Evolutionary conservation across 2,888 invertebrate species (phyloP).

Genomic region (Thelaira solivaga): DNA sequence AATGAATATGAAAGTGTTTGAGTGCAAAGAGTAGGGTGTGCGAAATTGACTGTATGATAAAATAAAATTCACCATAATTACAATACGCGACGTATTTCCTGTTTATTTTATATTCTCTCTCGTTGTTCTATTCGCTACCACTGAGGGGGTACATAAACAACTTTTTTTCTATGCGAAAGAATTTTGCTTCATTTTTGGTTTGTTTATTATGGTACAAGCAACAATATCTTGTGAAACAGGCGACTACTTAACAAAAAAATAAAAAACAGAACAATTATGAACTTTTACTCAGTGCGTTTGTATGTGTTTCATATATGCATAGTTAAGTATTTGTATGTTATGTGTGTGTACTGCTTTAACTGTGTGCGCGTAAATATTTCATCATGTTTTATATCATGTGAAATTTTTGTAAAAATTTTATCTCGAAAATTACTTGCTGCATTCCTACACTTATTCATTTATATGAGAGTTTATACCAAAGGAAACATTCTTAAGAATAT

Average conservation of each 20-base stretch:
- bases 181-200: not conserved
- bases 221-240: constrained; percentile 21
- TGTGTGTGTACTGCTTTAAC: no score
- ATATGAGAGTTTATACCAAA: not conserved
- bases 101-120: constrained; percentile 2
- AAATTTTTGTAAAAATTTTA: constrained; percentile 26
- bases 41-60: constrained; percentile 47
- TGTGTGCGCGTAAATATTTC: not conserved
- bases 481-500: constrained; percentile 5
- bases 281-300: no score
- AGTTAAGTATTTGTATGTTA: not conserved
- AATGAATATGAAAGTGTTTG: constrained; percentile 27
- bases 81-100: constrained; percentile 58
- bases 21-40: constrained; percentile 19
- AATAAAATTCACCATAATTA: constrained; percentile 63
- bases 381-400: not conserved
- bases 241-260: no score
- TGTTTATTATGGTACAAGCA: not conserved
- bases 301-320: no score
- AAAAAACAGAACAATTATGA: no score
- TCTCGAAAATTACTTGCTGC: constrained; percentile 34
- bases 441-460: not conserved
- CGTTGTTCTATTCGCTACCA: not conserved
- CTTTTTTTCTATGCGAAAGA: not conserved
- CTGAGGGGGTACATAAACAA: not conserved